A percentile compares a stretch with the other conserved stretches of the same genome.
Conservation (phyloP, 1,140 invertebrate species). For the Lordiphosa clarofinis region DNA sequence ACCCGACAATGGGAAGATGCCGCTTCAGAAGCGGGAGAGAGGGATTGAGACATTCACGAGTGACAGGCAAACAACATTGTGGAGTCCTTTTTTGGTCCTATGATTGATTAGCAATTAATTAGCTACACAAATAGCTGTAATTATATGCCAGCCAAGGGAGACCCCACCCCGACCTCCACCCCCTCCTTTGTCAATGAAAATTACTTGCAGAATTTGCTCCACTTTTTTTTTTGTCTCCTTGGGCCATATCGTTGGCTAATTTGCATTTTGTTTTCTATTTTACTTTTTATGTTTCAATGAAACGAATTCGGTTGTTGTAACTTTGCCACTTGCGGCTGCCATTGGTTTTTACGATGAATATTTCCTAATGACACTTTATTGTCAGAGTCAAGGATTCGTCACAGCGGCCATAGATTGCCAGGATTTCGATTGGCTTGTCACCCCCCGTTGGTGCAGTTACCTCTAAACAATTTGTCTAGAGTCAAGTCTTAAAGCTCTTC, state of each 20-base stretch:
- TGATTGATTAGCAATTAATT: slow-evolving; percentile 78
- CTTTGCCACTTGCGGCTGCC: slow-evolving; percentile 59
- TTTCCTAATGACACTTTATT: slow-evolving; percentile 61
- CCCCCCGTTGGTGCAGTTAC: too few relatives aligned
- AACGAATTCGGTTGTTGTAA: slow-evolving; percentile 61
- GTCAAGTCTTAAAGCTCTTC: slow-evolving; percentile 1
- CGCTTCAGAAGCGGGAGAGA: slow-evolving; percentile 55
- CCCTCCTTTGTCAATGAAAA: slow-evolving; percentile 27
- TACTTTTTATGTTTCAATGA: slow-evolving; percentile 64
- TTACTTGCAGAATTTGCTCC: slow-evolving; percentile 60
- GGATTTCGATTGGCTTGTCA: slow-evolving; percentile 6
- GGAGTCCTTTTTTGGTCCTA: slow-evolving; percentile 35
- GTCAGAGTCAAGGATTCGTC: slow-evolving; percentile 53
- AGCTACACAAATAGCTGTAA: slow-evolving; percentile 77
- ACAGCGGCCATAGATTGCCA: slow-evolving; percentile 36
- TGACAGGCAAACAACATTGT: slow-evolving; percentile 47
- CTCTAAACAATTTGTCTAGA: too few relatives aligned
- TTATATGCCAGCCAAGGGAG: slow-evolving; percentile 65
- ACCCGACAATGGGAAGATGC: slow-evolving; percentile 40
- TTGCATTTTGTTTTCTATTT: slow-evolving; percentile 62
- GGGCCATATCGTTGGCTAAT: slow-evolving; percentile 49
- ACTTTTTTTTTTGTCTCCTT: slow-evolving; percentile 48
- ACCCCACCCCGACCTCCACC: slow-evolving; percentile 17
- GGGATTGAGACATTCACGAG: slow-evolving; percentile 60
- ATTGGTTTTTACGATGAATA: slow-evolving; percentile 65